Base-by-base conservation (phyloP, 1,140 invertebrate species). In the Wasmannia auropunctata region DNA sequence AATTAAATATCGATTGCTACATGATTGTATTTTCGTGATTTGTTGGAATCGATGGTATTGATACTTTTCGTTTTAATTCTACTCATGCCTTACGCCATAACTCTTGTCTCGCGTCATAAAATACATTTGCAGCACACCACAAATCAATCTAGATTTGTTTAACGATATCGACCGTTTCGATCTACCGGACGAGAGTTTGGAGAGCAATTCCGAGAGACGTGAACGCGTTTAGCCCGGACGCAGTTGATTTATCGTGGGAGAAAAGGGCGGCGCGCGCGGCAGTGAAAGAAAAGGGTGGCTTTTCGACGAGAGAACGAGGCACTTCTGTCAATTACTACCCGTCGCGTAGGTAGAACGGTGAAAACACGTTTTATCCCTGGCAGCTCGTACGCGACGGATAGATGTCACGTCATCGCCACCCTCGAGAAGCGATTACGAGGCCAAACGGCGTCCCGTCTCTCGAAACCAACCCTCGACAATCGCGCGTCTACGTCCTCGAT, bases 351-450 rank as follows among this genome's bases (percentile, higher is more conserved):
- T 83, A 49, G 79, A 74, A 83, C 51, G 79, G 51, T 31, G 79
- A 83, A 83, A 83, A 83, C 79, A 83, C 67, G 51, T 25, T 83
- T 83, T 83, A 83, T 83, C 25, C 51, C 37, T 28, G 63, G 22
- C 77, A 70, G 65, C 37, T 46, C 51, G 79, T 72, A 83, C 67
- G 51, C 79, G 86, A 85, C 56, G 81, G 86, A 67, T 85, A 63
- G 86, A 72, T 76, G 72, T 60, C 86, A 87, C 70, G 81, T 88
- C 86, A 88, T 85, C 87, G 22, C 67, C 70, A 79, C 87, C 87
- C 86, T 85, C 74, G 37, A 80, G 76, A 46, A 88, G 81, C 84
- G 81, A 88, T 88, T 88, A 88, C 67, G 54, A 54, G 60, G 65
- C 72, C n/a, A 65, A 79, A 87, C 65, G 79, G 58, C 51, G 72